Evolutionary conservation across 2,797 vertebrate genomes (phyloP), one percentile per base, ranked within the genome.

Genomic region (Eutrigla gurnardus): DNA sequence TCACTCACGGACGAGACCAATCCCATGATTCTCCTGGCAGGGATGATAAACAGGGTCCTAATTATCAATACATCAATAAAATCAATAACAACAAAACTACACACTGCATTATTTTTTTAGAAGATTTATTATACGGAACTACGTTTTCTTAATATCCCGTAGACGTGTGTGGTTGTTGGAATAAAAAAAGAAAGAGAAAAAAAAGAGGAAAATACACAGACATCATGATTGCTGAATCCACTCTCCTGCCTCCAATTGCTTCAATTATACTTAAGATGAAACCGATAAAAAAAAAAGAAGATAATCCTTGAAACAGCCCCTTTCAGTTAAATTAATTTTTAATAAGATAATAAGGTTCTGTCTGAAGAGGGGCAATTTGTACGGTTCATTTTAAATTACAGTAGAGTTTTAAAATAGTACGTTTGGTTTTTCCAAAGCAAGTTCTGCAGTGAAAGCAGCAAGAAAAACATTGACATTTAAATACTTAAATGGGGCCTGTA

Each of bases 191-290:
- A 18, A 2, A 25, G 25, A 25, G 25, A 25, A 25, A 25, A 5
- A 46, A 37, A 46, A 66, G n/a, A 65, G 65, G 25, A 17, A 68
- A 75, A 68, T 9, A 63, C 33, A 59, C 13, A 35, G 18, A 75
- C 10, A 4, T 55, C 10, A 17, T 43, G n/a, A 78, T 72, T 73
- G 71, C 67, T 78, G 72, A 81, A 81, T 76, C 40, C 46, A 78
- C 49, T 82, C 54, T 45, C 59, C 39, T 37, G 57, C 63, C 60
- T 75, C 57, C 70, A 62, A 58, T 58, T 42, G 58, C 60, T 87
- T 75, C 75, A 80, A 83, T 82, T 81, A 82, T 62, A 79, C 66
- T 73, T 60, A 58, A 61, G 80, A 89, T 77, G 47, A 89, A 86
- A 78, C 32, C 14, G 74, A 86, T 62, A 69, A 54, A 84, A 81